Base-by-base conservation (phyloP, 2,113 vertebrate genomes). In the Orthochromis malagaraziensis region DNA sequence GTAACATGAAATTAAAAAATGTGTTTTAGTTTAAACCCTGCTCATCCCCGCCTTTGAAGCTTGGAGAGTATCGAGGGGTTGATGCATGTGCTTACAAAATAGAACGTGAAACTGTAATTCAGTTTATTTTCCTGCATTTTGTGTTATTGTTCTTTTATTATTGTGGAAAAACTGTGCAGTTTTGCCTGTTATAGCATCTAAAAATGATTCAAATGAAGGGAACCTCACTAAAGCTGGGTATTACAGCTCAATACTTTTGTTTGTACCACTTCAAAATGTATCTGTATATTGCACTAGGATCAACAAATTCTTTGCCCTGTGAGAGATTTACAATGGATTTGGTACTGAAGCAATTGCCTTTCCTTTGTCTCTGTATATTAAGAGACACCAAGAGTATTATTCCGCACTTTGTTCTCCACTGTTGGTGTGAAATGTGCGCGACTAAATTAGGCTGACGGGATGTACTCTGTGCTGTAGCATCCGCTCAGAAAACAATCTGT, bases 401-500 rank as follows among this genome's bases (percentile, higher is more conserved):
- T 93, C 82, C 79, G 65, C 51, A 42, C 21, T 84, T 81, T 88
- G 58, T 89, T 90, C 82, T 81, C 63, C 2, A 2, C 57, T 70
- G 47, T 82, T 26, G 31, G 10, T 73, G 58, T 11, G 17, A 80
- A 58, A 51, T 83, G 40, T 83, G 57, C 49, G 73, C 79, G 70
- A 57, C 35, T 84, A 40, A 91, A 93, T 91, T 81, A 54, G 35
- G 79, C 40, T 57, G 80, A 89, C 24, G 55, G 81, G 83, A 83
- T 81, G 70, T 83, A 51, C 55, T 49, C 65, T 80, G 45, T 79
- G 51, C 54, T 81, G 79, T 26, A 80, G 82, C 81, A 68, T 88
- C 84, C 84, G 79, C 84, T 85, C 60, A 26, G 47, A 83, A 88
- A 82, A 80, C n/a, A n/a, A 68, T 86, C 54, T 55, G 68, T 79